Conservation (phyloP, 2,113 vertebrate species). For the Megalops atlanticus region DNA sequence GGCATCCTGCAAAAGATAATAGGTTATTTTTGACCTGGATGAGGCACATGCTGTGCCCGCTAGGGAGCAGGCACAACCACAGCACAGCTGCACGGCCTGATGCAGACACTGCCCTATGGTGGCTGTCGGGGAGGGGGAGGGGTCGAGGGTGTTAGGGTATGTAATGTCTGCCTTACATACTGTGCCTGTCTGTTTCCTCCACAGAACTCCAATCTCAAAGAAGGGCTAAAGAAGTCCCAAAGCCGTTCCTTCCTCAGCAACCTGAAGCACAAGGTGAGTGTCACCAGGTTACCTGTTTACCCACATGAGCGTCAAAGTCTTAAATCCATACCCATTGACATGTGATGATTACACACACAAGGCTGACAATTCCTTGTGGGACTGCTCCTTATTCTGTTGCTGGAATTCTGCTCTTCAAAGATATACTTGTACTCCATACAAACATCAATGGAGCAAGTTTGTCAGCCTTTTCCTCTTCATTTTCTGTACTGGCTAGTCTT, state of each 20-base stretch:
- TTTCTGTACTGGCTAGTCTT: too few relatives aligned
- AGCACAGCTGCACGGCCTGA: neutral
- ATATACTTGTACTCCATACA: neutral
- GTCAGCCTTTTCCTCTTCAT: neutral
- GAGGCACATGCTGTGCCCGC: neutral
- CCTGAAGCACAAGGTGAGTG: conserved; percentile 90
- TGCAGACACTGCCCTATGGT: neutral
- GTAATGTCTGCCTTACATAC: neutral
- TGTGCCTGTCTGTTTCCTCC: conserved; percentile 36
- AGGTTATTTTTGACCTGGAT: neutral
- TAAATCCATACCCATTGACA: neutral
- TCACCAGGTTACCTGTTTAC: neutral
- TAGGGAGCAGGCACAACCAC: neutral
- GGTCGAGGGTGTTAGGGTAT: neutral
- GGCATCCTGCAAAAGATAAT: neutral
- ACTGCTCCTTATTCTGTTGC: neutral
- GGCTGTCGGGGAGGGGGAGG: neutral
- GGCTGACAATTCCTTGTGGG: neutral
- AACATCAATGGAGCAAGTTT: neutral
- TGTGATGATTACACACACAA: neutral
- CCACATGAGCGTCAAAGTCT: neutral
- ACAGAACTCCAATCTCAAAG: conserved; percentile 82
- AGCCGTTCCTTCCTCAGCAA: conserved; percentile 86
- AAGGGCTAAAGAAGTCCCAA: conserved; percentile 86
- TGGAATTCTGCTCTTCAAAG: neutral